phyloP scores from a whole-genome alignment of 2,113 vertebrate genomes.

The Grammomys surdaster region DNA sequence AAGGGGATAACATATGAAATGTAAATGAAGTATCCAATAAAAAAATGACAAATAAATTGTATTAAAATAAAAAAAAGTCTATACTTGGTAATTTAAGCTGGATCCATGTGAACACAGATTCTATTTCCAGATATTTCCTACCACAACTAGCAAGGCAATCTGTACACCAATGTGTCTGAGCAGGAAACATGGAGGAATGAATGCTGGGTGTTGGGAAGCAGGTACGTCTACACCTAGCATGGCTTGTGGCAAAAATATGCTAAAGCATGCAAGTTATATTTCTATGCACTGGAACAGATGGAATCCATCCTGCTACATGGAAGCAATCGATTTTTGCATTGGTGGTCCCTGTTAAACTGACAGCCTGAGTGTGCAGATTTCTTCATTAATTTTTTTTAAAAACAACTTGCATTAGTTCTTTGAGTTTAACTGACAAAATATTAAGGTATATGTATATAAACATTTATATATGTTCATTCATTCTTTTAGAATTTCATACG shows the following conservation, averaged over 20 bases:
- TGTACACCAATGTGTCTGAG: background rate
- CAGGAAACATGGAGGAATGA: background rate
- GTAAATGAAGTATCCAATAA: no score
- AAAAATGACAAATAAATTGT: no score
- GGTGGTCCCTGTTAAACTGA: background rate
- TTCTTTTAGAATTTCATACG: background rate
- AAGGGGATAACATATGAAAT: no score
- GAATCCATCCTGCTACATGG: background rate
- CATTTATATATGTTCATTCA: background rate
- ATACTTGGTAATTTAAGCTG: background rate
- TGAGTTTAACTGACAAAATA: background rate
- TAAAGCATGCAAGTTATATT: background rate
- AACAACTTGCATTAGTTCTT: background rate
- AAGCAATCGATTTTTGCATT: background rate
- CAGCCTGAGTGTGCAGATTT: background rate
- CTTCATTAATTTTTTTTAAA: background rate
- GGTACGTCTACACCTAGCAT: background rate
- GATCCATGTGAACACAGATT: background rate
- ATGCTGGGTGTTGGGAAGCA: background rate
- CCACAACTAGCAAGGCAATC: fast-evolving
- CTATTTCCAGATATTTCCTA: background rate
- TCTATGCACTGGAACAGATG: background rate
- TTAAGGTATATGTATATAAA: background rate
- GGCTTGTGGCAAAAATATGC: background rate
- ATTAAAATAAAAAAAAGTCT: background rate